A percentile compares a stretch with the other conserved stretches of the same genome.
These are phyloP conservation scores for Gnathonemus echidnorhynchus DNA, from an alignment of 2,113 vertebrate species.

Conservation along the genomic window DNA sequence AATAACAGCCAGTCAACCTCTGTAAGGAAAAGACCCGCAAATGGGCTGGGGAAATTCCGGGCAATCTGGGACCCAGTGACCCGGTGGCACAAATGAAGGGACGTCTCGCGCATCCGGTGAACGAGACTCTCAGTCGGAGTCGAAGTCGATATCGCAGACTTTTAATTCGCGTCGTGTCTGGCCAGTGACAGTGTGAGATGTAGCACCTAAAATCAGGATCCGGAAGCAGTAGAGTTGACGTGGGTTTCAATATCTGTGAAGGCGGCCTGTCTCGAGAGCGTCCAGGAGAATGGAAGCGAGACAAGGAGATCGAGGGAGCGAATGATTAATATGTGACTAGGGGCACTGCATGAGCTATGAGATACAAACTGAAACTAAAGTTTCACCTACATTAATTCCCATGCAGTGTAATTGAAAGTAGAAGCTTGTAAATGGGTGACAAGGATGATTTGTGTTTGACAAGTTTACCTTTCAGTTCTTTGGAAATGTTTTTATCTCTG, in stretches of 20 bases:
- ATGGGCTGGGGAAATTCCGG: background rate
- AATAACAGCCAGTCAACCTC: conserved; percentile 13
- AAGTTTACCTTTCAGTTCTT: conserved; percentile 63
- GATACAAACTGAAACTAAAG: conserved; percentile 49
- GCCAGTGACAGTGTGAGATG: background rate
- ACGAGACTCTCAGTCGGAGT: background rate
- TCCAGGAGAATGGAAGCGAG: background rate
- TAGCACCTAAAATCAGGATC: background rate
- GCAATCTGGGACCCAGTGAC: background rate
- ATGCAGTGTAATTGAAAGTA: conserved; percentile 60
- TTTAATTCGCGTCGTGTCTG: background rate
- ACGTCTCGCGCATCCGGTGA: background rate
- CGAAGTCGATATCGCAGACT: background rate
- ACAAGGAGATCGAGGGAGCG: background rate
- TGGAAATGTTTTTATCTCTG: conserved; percentile 56
- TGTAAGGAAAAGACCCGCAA: background rate
- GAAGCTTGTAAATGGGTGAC: conserved; percentile 63
- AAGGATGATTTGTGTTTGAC: conserved; percentile 64
- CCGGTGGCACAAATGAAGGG: background rate
- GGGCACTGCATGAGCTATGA: background rate
- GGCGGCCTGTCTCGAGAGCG: background rate
- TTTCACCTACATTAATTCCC: conserved; percentile 55
- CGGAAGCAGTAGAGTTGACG: background rate
- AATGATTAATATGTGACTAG: background rate
- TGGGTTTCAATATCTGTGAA: background rate